A percentile compares a stretch with the other conserved stretches of the same genome.
Evolutionary conservation across 2,797 vertebrate genomes (phyloP).

Genomic region (Rhabdomys pumilio): DNA sequence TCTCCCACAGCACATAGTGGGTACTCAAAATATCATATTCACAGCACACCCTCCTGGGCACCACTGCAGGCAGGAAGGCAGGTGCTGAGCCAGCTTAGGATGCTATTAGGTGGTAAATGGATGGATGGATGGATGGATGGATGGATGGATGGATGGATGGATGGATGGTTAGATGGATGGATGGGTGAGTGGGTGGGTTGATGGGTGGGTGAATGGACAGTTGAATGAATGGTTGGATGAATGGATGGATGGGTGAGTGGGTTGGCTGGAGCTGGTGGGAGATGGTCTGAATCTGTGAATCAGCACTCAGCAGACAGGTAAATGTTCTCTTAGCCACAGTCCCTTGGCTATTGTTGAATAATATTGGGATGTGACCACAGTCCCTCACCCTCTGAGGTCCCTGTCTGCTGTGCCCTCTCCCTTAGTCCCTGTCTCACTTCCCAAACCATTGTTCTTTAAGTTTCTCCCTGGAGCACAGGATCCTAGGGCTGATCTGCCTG

Average conservation of each 20-base stretch:
- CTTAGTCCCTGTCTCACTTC: not conserved
- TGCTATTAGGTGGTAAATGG: not conserved
- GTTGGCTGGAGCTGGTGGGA: not conserved
- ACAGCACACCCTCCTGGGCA: rapidly evolving
- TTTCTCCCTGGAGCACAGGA: not conserved
- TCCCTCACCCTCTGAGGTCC: not conserved
- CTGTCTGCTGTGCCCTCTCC: rapidly evolving
- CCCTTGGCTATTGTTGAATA: not conserved
- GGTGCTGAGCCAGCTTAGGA: not conserved
- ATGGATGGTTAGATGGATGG: too few relatives aligned
- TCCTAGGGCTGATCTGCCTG: not conserved
- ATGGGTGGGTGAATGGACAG: rapidly evolving
- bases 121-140: not conserved
- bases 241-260: not conserved
- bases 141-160: not conserved
- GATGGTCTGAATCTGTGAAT: not conserved
- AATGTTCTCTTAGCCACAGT: not conserved
- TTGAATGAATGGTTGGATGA: not conserved
- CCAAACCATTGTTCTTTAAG: not conserved
- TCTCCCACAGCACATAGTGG: not conserved
- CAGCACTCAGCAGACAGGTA: rapidly evolving
- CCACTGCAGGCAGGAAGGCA: not conserved
- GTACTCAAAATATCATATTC: not conserved
- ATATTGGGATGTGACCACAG: not conserved
- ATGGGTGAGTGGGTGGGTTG: not conserved